Base-by-base conservation (phyloP, 2,888 invertebrate genomes). In the Cosmia trapezina region DNA sequence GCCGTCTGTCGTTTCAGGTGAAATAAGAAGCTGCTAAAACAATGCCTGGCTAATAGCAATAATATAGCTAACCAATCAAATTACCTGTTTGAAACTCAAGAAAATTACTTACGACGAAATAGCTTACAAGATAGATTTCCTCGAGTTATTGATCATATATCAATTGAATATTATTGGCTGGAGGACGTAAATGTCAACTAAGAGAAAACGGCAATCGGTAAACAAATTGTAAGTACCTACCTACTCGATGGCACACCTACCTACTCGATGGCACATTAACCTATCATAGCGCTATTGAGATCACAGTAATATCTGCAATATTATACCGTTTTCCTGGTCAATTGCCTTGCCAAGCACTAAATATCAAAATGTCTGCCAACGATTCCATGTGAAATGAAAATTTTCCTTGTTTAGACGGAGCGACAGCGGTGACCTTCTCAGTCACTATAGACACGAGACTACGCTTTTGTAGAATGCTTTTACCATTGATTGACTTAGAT, bases 151-250 rank as follows among this genome's bases (percentile, higher is more conserved):
- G 70, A 74, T 69, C 77, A 59, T 85, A 83, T 80, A 83, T 83
- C 77, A 74, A 76, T 85, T 65, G 78, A 71, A 61, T 54, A 67
- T 63, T 61, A 83, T 59, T 67, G 53, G 54, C 45, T 19, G 60
- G 56, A 59, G 64, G 47, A 67, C 76, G 49, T 83, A 75, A 83
- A 86, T 83, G 81, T 83, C 83, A 83, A 83, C 78, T 53, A 54
- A 80, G 75, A 85, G 84, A 85, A 83, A 85, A 78, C 75, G 49
- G 72, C 66, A 43, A 60, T 72, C 49, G 61, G 60, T 77, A 77
- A 72, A 74, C 70, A 73, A 85, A 85, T 80, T 72, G 69, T 84
- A 64, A 64, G 73, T 77, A 73, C 63, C 45, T n/a, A n/a, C n/a
- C n/a, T 33, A 47, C 19, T 60, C 54, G 59, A 81, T 62, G 73